A percentile compares a stretch with the other conserved stretches of the same genome.
Evolutionary conservation across 2,888 invertebrate genomes (phyloP).

Genomic region (Abscondita cerata): DNA sequence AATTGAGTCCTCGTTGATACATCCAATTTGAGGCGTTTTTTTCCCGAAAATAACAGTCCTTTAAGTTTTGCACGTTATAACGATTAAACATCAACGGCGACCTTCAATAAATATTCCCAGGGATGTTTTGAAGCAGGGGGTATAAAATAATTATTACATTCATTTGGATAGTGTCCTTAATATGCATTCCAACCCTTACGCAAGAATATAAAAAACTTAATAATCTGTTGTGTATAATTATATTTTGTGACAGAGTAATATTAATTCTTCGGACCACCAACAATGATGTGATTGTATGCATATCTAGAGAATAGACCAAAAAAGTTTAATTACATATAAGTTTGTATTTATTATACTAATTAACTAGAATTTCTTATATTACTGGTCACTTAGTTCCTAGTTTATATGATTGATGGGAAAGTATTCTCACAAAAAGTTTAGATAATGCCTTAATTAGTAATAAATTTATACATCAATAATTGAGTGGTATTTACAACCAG

Average conservation of each 20-base stretch:
- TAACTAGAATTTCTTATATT: slow-evolving; percentile 15
- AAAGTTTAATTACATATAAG: slow-evolving; percentile 29
- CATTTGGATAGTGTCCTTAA: neutral
- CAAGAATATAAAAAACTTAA: slow-evolving; percentile 14
- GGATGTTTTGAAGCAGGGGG: neutral
- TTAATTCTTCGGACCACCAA: slow-evolving; percentile 37
- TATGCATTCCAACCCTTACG: slow-evolving; percentile 27
- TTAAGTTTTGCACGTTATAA: no score
- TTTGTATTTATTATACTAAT: slow-evolving; percentile 20
- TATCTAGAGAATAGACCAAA: slow-evolving; percentile 30
- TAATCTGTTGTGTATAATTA: slow-evolving; percentile 31
- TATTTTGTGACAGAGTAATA: slow-evolving; percentile 34
- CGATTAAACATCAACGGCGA: no score
- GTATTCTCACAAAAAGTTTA: neutral
- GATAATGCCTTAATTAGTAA: neutral
- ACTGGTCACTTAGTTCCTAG: slow-evolving; percentile 13
- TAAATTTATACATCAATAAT: neutral
- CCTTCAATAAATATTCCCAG: neutral
- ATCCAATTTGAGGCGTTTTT: no score
- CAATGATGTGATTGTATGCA: slow-evolving; percentile 28
- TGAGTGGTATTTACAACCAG: neutral
- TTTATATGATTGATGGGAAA: slow-evolving; percentile 16
- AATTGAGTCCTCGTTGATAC: neutral
- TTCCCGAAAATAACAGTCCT: no score
- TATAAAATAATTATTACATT: neutral